Base-by-base conservation (phyloP, 2,113 vertebrate species). In the Campylomormyrus tamandua region DNA sequence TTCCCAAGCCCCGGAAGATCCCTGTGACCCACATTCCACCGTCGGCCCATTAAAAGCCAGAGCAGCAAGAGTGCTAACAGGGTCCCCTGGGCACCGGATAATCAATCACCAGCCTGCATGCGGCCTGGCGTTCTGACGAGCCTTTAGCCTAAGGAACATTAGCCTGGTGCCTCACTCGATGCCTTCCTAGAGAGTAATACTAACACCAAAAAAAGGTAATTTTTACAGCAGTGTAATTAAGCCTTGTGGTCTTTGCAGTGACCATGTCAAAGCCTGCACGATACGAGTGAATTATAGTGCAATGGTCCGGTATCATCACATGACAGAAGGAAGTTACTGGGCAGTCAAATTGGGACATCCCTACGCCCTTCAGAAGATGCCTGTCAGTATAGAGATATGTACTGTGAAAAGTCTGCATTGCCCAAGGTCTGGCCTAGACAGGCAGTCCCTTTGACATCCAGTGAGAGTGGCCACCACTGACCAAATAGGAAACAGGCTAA, bases 41-140 rank as follows among this genome's bases (percentile, higher is more conserved):
- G 1, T 42, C 7, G 13, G 52, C 19, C 52, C 52, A 85, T 58
- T 89, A 89, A 85, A 83, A 84, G 74, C 35, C 35, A 85, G 42
- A 49, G 70, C 49, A 35, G 50, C 56, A 2, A 48, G 50, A 52
- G n/a, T 49, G 46, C 49, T 85, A 42, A 85, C 31, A 53, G 52
- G n/a, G 49, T 49, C 52, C 89, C 53, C 80, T 56, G 31, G 49
- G 89, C 17, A 53, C 7, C 35, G 19, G 80, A 62, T 89, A 89
- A 89, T 89, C 50, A 58, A 89, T 89, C 77, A 35, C 35, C 80
- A 42, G 89, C n/a, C 50, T 35, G 85, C 31, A 17, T 48, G 85
- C 3, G 31, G 48, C 6, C 48, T 50, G 5, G n/a, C 5, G 6
- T 27, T 56, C 19, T 85, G 52, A 83, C 5, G 39, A 84, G 21